Conservation (phyloP, 1,140 invertebrate genomes). For the Zaprionus kolodkinae region DNA sequence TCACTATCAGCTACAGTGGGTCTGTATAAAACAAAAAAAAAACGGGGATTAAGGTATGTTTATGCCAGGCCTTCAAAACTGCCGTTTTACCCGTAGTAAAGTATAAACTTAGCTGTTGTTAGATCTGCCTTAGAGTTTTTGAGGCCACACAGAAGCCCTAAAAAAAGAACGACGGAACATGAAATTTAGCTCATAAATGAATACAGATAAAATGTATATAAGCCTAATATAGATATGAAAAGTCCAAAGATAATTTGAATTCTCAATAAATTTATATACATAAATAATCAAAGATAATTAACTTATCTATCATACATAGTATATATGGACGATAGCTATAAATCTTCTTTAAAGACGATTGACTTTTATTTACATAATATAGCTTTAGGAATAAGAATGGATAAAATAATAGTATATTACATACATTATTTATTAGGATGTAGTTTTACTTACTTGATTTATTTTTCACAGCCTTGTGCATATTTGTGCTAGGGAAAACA, state of each 20-base stretch:
- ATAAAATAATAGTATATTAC: conserved; percentile 3
- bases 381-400: background rate
- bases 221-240: background rate
- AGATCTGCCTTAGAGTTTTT: conserved; percentile 66
- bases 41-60: background rate
- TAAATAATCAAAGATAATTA: background rate
- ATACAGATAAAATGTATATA: conserved; percentile 2
- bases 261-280: background rate
- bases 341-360: background rate
- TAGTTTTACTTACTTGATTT: conserved; percentile 66
- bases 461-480: conserved; percentile 77
- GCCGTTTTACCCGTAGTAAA: conserved; percentile 67
- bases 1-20: conserved; percentile 73
- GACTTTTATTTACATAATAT: background rate
- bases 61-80: background rate
- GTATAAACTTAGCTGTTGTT: conserved; percentile 71
- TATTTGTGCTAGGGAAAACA: conserved; percentile 39
- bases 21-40: conserved; percentile 28
- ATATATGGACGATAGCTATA: conserved; percentile 6
- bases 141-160: conserved; percentile 71
- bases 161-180: conserved; percentile 9
- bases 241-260: conserved; percentile 5
- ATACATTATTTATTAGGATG: background rate
- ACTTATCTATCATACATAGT: conserved; percentile 14
- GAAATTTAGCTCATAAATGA: conserved; percentile 1